A percentile compares a stretch with the other conserved stretches of the same genome.
These are phyloP conservation scores for Micrasema longulum DNA, from an alignment of 1,140 invertebrate species.

Conservation along the genomic window DNA sequence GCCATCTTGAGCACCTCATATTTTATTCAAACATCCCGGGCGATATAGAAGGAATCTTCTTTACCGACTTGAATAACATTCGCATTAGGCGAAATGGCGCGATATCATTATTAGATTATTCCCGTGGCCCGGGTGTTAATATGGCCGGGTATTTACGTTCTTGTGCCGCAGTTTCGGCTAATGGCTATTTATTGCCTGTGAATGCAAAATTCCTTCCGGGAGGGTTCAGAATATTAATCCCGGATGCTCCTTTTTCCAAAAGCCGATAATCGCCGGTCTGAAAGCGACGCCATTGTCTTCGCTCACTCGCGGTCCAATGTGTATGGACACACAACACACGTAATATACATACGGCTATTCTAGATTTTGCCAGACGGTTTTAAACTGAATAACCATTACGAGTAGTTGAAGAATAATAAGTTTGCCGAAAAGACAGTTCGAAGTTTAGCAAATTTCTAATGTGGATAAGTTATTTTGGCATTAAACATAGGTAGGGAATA, in stretches of 20 bases:
- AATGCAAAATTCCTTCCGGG: conserved; percentile 38
- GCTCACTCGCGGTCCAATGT: too few relatives aligned
- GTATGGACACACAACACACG: too few relatives aligned
- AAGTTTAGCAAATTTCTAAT: too few relatives aligned
- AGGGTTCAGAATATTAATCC: conserved; percentile 37
- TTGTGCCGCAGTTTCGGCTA: conserved; percentile 24
- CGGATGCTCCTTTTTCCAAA: conserved; percentile 27
- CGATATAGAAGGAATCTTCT: conserved; percentile 34
- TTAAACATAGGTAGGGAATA: too few relatives aligned
- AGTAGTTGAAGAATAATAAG: too few relatives aligned
- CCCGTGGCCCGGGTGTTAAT: conserved; percentile 13
- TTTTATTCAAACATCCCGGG: conserved; percentile 13
- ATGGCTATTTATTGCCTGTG: conserved; percentile 40
- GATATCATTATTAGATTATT: conserved; percentile 38
- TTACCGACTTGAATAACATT: conserved; percentile 38
- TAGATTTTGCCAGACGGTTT: too few relatives aligned
- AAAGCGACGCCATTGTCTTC: conserved; percentile 29
- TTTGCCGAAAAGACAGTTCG: too few relatives aligned
- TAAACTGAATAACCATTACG: too few relatives aligned
- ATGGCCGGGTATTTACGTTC: conserved; percentile 24
- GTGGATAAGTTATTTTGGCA: too few relatives aligned
- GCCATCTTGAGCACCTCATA: conserved; percentile 12
- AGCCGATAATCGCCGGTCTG: conserved; percentile 20
- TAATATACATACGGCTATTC: too few relatives aligned
- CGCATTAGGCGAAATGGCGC: conserved; percentile 32